Evolutionary conservation across 2,797 vertebrate species (phyloP).

Genomic region (Capromys pilorides): DNA sequence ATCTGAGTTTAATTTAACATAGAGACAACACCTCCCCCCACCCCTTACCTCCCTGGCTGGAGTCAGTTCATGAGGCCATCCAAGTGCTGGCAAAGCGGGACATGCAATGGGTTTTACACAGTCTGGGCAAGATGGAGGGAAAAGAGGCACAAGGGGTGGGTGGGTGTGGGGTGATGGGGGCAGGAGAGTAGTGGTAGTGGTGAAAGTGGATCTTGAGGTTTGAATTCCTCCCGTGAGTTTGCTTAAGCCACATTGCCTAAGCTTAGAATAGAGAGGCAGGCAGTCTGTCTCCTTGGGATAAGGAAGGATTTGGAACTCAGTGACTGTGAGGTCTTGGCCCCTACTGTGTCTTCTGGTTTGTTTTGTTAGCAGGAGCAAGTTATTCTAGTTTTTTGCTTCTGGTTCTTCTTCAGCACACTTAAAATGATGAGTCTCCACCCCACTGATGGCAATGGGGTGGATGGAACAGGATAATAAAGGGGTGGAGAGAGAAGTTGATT

Average conservation of each 20-base stretch:
- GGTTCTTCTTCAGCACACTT: constrained; percentile 73
- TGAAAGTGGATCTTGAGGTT: constrained; percentile 77
- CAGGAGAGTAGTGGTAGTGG: neutral
- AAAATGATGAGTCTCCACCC: constrained; percentile 70
- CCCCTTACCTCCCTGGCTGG: constrained; percentile 55
- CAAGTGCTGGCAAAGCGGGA: constrained; percentile 67
- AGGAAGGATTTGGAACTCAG: constrained; percentile 79
- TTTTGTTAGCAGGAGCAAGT: constrained; percentile 80
- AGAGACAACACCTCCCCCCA: constrained; percentile 62
- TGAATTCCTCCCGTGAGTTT: constrained; percentile 77
- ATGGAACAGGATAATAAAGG: constrained; percentile 75
- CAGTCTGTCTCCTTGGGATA: constrained; percentile 80
- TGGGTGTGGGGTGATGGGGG: neutral
- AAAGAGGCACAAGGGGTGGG: too few relatives aligned
- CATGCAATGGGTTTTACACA: constrained; percentile 48
- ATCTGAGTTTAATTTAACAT: constrained; percentile 76
- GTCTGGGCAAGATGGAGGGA: constrained; percentile 28
- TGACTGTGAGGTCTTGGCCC: constrained; percentile 79
- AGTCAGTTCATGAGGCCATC: constrained; percentile 61
- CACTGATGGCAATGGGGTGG: constrained; percentile 58
- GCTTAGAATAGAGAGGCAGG: constrained; percentile 77
- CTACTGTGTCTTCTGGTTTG: constrained; percentile 78
- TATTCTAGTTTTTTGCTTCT: constrained; percentile 79
- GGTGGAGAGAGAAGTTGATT: constrained; percentile 74
- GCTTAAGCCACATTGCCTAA: constrained; percentile 76